phyloP scores from a whole-genome alignment of 2,888 invertebrate species.

The Harpagoxenus sublaevis region DNA sequence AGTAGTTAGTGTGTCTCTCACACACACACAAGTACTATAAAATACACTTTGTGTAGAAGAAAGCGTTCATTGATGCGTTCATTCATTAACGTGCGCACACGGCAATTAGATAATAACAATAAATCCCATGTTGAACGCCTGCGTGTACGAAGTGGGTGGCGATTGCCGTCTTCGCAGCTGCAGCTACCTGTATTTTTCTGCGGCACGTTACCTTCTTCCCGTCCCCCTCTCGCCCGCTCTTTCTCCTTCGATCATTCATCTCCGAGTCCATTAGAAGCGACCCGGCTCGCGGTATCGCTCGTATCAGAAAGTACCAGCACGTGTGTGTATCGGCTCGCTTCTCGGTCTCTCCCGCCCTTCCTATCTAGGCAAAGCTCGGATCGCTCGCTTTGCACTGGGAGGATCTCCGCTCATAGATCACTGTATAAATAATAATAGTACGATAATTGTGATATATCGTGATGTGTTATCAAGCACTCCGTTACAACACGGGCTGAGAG shows the following conservation, averaged over 20 bases:
- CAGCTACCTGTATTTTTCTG: slow-evolving; percentile 54
- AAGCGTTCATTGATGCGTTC: neutral
- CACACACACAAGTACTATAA: neutral
- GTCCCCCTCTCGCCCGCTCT: slow-evolving; percentile 30
- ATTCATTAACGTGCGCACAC: slow-evolving; percentile 26
- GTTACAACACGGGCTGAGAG: slow-evolving; percentile 41
- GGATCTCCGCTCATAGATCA: slow-evolving; percentile 61
- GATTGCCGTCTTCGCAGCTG: slow-evolving; percentile 38
- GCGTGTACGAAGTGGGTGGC: slow-evolving; percentile 51
- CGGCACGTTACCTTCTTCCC: slow-evolving; percentile 38
- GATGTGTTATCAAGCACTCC: slow-evolving; percentile 40
- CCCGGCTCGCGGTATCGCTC: slow-evolving; percentile 69
- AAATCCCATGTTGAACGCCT: slow-evolving; percentile 23
- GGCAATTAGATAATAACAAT: slow-evolving; percentile 40
- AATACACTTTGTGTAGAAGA: neutral
- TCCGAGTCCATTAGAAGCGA: slow-evolving; percentile 75
- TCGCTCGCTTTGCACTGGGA: slow-evolving; percentile 65
- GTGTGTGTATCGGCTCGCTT: slow-evolving; percentile 70
- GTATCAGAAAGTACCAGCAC: slow-evolving; percentile 75
- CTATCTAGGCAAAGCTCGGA: slow-evolving; percentile 38
- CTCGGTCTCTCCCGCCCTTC: slow-evolving; percentile 59
- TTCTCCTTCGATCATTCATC: slow-evolving; percentile 71
- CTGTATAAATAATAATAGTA: slow-evolving; percentile 54
- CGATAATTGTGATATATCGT: slow-evolving; percentile 57
- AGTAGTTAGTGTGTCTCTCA: neutral